Percentiles rank a stretch among this genome's conserved stretches.
phyloP scores from a whole-genome alignment of 2,113 vertebrate genomes.

The Heliornis fulica region DNA sequence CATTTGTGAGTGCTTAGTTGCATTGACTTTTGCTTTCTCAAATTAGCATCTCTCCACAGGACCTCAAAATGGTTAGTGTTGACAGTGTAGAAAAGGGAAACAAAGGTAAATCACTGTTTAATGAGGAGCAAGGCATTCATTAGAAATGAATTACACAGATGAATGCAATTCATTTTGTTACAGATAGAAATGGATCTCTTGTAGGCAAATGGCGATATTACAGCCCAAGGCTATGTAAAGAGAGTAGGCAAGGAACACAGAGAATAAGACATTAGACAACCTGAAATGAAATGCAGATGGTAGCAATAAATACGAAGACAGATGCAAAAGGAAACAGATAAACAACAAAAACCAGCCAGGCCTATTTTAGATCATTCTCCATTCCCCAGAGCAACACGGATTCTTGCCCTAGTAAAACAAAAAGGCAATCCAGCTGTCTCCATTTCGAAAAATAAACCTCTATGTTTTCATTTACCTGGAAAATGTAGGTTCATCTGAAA shows the following conservation, averaged over 20 bases:
- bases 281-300: constrained; percentile 64
- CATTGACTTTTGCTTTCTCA: constrained; percentile 43
- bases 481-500: constrained; percentile 14
- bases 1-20: not conserved
- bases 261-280: constrained; percentile 48
- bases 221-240: constrained; percentile 55
- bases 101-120: constrained; percentile 71
- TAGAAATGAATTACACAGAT: constrained; percentile 67
- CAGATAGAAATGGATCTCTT: constrained; percentile 61
- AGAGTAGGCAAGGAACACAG: constrained; percentile 33
- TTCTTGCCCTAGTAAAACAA: constrained; percentile 53
- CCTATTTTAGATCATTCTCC: constrained; percentile 52
- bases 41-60: constrained; percentile 55
- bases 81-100: constrained; percentile 56
- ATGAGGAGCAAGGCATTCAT: constrained; percentile 65
- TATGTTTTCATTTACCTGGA: not conserved
- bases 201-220: constrained; percentile 58
- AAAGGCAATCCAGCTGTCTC: constrained; percentile 39
- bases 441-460: constrained; percentile 11
- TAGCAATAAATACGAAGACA: constrained; percentile 59
- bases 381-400: constrained; percentile 18
- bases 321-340: constrained; percentile 52
- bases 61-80: constrained; percentile 44
- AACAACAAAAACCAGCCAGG: constrained; percentile 42
- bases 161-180: constrained; percentile 62